Base-by-base conservation (phyloP, 2,797 vertebrate species). In the Enteromius treurensis region DNA sequence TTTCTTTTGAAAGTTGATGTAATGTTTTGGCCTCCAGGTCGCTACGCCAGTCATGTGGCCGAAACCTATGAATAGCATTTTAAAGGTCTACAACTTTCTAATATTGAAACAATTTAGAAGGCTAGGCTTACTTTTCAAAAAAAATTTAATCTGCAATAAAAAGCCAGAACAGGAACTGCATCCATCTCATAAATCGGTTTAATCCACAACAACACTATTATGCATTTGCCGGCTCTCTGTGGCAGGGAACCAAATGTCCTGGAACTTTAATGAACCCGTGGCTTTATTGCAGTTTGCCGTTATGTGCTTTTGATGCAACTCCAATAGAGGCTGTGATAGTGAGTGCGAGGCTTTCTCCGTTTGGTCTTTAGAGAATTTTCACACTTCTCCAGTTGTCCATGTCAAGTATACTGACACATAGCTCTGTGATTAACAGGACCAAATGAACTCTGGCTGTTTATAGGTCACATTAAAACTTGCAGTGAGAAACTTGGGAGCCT, bases 381-480 rank as follows among this genome's bases (percentile, higher is more conserved):
- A 86, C 87, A 85, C 87, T 67, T 82, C 42, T 83, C 85, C 85
- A 90, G 87, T 88, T 90, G 86, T 69, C 45, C 58, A 58, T 51
- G 81, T 83, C 87, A 81, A 84, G 78, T 85, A 84, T 67, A 68
- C 23, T 21, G 78, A 86, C 86, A 88, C 81, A 86, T 86, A 77
- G 80, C 85, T 85, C 47, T 32, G 84, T 69, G 79, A 76, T 74
- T 51, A 82, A 70, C 70, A 26, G 34, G 45, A 67, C 58, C 68
- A 49, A 64, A 79, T 15, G 78, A 88, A 80, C 83, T 26, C 71
- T 10, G 81, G 51, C 65, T 81, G 79, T 67, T 79, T 84, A 74
- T 79, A 82, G 80, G 77, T 77, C 87, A 84, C 53, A 69, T 88
- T 77, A 34, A 73, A 88, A 76, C 64, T 34, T 76, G 74, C 29